Evolutionary conservation across 1,140 invertebrate species (phyloP), one percentile per base, ranked within the genome.

Genomic region (Pentalonia nigronervosa): DNA sequence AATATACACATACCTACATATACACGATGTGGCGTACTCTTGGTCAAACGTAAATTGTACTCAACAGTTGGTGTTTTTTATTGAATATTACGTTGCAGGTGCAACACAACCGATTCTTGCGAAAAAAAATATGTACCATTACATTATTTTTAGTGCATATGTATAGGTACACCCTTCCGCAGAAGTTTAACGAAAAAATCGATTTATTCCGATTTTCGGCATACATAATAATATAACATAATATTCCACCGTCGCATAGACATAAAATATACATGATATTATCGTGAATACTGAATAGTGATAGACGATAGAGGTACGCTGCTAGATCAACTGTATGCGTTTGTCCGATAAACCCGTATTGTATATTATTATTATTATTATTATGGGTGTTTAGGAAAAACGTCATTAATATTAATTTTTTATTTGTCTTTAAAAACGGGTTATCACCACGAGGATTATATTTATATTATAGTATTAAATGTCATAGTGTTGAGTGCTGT

Each of bases 391-490:
- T n/a, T 76, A 76, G 60, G n/a, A 76, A 76, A 76, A 76, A 76
- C n/a, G 60, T 76, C 60, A 76, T 76, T 76, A 76, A 34, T 76
- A 76, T 76, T 76, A 76, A 76, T 76, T 76, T 76, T 76, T n/a
- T 76, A 76, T 76, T 76, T 20, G 60, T 76, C 60, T n/a, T 14
- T 76, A n/a, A 76, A 41, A 76, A 76, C 60, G 60, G 60, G 60
- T 76, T 76, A 76, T 76, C 60, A n/a, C 60, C 11, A 14, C 11
- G 30, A 76, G n/a, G 60, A 76, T 76, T 76, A 76, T 67, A 67
- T 67, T 67, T n/a, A 67, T 76, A 76, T 76, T n/a, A 76, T n/a
- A 17, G 60, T 14, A 76, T 76, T 76, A 76, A 76, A 76, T 76
- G 14, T 76, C 60, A n/a, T n/a, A 17, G 60, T n/a, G 60, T n/a